These are phyloP conservation scores for Chunga burmeisteri DNA, from an alignment of 2,113 vertebrate genomes.

Conservation along the genomic window DNA sequence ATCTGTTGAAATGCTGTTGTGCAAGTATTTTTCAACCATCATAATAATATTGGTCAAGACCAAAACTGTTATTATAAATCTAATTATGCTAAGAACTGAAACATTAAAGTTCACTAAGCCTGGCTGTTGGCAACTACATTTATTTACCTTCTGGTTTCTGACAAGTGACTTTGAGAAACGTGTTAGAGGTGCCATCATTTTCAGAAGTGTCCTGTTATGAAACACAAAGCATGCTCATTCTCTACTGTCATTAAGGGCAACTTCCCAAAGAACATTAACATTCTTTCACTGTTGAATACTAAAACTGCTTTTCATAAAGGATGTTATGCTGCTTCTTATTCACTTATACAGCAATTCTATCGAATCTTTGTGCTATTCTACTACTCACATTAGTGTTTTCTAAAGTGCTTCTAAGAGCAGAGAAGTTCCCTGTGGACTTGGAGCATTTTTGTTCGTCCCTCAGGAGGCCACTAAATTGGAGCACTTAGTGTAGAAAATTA, in stretches of 20 bases:
- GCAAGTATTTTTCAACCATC: neutral
- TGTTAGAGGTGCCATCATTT: neutral
- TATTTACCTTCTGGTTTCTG: neutral
- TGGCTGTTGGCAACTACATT: neutral
- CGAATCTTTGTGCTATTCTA: neutral
- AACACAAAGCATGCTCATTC: neutral
- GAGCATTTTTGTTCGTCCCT: neutral
- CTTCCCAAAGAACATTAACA: neutral
- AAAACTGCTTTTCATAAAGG: neutral
- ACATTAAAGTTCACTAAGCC: neutral
- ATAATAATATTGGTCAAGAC: neutral
- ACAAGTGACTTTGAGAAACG: neutral
- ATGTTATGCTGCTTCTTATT: neutral
- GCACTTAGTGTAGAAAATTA: constrained; percentile 1
- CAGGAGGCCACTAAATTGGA: neutral
- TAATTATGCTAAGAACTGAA: neutral
- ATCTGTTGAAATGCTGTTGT: neutral
- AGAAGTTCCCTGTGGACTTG: neutral
- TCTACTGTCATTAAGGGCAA: neutral
- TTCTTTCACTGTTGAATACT: neutral
- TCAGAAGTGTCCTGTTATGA: neutral
- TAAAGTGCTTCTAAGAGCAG: neutral
- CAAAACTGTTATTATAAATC: neutral
- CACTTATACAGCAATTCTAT: neutral
- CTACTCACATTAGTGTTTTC: neutral